These are phyloP conservation scores for Chiloscyllium punctatum DNA, from an alignment of 2,797 vertebrate species.

Conservation along the genomic window DNA sequence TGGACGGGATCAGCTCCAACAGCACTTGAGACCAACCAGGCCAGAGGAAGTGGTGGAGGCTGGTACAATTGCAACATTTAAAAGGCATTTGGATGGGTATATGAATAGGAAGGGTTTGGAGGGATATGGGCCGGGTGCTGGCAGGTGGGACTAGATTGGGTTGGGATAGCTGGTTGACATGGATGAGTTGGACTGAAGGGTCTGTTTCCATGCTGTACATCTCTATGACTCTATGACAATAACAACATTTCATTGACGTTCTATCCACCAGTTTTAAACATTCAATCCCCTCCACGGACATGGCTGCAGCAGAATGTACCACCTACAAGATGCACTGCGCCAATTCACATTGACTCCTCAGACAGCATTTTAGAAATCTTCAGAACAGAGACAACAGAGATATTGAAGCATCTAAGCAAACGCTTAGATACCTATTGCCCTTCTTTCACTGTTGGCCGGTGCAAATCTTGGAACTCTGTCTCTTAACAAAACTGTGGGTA, in stretches of 20 bases:
- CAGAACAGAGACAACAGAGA: not conserved
- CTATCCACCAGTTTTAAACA: not conserved
- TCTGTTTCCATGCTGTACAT: no score
- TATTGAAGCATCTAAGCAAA: not conserved
- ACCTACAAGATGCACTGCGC: not conserved
- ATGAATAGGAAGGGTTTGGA: no score
- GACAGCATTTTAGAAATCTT: not conserved
- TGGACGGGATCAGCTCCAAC: not conserved
- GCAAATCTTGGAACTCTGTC: not conserved
- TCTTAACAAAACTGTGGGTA: not conserved
- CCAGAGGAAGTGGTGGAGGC: no score
- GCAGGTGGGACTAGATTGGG: no score
- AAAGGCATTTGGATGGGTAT: no score
- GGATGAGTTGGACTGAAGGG: no score
- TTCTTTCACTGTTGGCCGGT: not conserved
- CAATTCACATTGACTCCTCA: not conserved
- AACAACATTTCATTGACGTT: no score
- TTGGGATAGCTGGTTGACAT: no score
- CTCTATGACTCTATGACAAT: no score
- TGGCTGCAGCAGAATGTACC: not conserved
- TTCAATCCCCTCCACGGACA: not conserved
- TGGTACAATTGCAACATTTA: no score
- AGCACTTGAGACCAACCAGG: not conserved
- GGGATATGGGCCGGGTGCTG: no score
- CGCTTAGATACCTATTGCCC: not conserved